Percentiles rank a stretch among this genome's conserved stretches.
Conservation (phyloP, 2,113 vertebrate species). For the Sitta europaea region DNA sequence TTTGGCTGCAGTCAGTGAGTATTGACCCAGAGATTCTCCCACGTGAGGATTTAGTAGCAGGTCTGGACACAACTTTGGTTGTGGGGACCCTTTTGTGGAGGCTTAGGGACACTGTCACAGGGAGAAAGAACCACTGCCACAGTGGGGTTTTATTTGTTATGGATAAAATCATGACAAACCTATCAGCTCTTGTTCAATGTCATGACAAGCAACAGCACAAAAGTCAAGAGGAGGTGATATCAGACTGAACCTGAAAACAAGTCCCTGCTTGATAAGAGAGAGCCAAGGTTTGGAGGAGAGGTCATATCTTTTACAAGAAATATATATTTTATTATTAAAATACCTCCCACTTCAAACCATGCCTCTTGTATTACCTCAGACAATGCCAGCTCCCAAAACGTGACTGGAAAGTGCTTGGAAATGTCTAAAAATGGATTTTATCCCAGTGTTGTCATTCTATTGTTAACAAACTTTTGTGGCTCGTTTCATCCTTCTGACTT, state of each 20-base stretch:
- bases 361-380: background rate
- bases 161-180: background rate
- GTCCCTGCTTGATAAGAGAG: background rate
- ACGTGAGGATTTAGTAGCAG: background rate
- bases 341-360: slow-evolving; percentile 5
- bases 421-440: background rate
- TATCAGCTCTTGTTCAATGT: background rate
- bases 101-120: background rate
- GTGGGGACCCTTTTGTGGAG: background rate
- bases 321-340: slow-evolving; percentile 55
- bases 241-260: background rate
- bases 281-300: slow-evolving; percentile 23
- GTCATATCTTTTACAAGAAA: slow-evolving; percentile 19
- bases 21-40: background rate
- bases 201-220: background rate
- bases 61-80: background rate
- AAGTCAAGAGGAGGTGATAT: background rate
- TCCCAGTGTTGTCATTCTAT: background rate
- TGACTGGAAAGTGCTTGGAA: background rate
- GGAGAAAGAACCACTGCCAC: background rate
- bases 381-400: background rate
- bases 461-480: background rate
- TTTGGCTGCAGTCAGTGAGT: background rate
- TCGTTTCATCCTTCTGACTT: background rate
- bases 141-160: background rate